Evolutionary conservation across 2,113 vertebrate species (phyloP).

Genomic region (Podarcis muralis): DNA sequence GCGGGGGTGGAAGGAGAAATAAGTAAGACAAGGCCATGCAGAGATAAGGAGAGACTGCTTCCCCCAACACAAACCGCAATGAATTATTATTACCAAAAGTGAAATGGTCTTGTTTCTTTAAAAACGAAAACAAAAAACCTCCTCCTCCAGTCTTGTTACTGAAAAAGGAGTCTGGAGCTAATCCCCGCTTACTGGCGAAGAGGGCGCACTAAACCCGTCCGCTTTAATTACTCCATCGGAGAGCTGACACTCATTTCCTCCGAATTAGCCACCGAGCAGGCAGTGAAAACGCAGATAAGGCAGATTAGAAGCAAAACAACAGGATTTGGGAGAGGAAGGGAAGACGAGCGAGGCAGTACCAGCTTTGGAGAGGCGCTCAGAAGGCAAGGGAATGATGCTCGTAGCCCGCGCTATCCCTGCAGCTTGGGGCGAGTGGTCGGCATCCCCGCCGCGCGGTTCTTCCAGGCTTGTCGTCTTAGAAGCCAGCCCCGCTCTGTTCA

Average conservation of each 20-base stretch:
- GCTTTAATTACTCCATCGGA: neutral
- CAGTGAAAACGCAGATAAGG: neutral
- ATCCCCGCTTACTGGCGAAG: neutral
- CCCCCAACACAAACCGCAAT: neutral
- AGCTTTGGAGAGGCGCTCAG: neutral
- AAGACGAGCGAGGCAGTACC: neutral
- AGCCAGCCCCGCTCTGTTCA: neutral
- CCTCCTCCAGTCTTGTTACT: neutral
- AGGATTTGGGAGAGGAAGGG: neutral
- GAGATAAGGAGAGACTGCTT: neutral
- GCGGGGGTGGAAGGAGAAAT: neutral
- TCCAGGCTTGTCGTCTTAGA: neutral
- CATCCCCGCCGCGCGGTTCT: neutral
- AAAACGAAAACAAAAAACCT: neutral
- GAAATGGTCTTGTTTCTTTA: neutral
- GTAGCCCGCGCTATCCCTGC: neutral
- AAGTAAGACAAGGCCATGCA: neutral
- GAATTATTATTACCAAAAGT: neutral
- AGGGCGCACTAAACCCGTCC: constrained; percentile 8
- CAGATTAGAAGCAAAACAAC: neutral
- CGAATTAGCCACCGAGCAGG: neutral
- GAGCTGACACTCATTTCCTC: neutral
- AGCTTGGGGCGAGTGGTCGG: neutral
- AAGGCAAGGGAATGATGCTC: no score
- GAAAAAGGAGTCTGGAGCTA: neutral